Evolutionary conservation across 2,113 vertebrate species (phyloP).

Genomic region (Butorides virescens): DNA sequence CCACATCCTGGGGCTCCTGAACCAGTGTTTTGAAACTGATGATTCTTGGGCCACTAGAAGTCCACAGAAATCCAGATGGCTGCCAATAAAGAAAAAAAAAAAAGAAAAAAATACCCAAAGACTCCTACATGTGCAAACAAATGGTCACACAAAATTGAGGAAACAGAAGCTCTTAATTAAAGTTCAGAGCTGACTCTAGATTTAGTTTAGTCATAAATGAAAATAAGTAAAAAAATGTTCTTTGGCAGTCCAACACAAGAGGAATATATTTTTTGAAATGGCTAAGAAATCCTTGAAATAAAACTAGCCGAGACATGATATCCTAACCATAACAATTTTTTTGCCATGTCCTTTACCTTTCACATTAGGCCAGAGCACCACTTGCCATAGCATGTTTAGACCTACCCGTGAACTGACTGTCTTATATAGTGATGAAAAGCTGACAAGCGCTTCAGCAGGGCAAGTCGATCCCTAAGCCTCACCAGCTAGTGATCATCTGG

Average conservation of each 20-base stretch:
- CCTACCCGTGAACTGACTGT: not conserved
- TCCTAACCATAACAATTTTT: not conserved
- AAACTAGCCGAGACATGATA: not conserved
- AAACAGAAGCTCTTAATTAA: not conserved
- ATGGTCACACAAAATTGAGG: not conserved
- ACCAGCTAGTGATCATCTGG: not conserved
- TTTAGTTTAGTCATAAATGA: not conserved
- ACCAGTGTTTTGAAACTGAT: not conserved
- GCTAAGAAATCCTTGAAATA: not conserved
- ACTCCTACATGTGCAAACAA: not conserved
- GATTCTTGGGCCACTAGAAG: not conserved
- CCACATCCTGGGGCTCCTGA: not conserved
- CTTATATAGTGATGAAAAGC: not conserved
- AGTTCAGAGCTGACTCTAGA: not conserved
- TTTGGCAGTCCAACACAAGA: not conserved
- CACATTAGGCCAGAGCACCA: rapidly evolving
- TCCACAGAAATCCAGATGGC: not conserved
- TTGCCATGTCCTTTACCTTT: not conserved
- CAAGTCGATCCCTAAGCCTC: not conserved
- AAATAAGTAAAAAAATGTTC: not conserved
- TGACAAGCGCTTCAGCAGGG: not conserved
- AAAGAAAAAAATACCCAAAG: not conserved
- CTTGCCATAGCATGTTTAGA: not conserved
- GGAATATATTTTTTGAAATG: not conserved
- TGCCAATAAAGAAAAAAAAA: not conserved